These are phyloP conservation scores for Turritopsis dohrnii DNA, from an alignment of 30 jellyfish, hydroid and myxozoan species.

Conservation along the genomic window DNA sequence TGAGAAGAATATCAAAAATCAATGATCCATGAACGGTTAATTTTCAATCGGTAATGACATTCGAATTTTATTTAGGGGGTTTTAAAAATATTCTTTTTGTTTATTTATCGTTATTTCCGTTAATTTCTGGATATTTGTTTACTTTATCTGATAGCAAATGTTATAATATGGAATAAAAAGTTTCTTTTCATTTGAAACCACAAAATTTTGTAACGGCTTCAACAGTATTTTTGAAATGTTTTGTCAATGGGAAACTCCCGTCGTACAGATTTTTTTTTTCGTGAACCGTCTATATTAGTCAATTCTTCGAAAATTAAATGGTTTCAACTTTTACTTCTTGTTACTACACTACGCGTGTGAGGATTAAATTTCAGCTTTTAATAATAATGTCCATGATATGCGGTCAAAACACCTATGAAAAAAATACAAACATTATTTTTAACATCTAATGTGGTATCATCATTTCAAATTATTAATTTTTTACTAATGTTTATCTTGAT, in stretches of 20 bases:
- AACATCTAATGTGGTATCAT: not conserved
- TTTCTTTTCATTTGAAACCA: not conserved
- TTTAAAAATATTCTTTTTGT: not conserved
- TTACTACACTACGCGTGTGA: not conserved
- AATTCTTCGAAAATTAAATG: not conserved
- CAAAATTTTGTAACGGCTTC: not conserved
- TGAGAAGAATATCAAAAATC: not conserved
- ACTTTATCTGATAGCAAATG: not conserved
- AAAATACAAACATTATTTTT: not conserved
- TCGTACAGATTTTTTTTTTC: not conserved
- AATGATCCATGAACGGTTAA: not conserved
- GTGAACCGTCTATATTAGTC: not conserved
- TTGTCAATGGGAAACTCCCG: not conserved
- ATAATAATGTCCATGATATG: not conserved
- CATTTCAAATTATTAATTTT: not conserved
- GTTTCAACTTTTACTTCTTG: not conserved
- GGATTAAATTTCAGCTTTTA: not conserved
- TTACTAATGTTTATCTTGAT: not conserved
- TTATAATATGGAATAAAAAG: not conserved
- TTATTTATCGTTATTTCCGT: no score
- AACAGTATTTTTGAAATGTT: not conserved
- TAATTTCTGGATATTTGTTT: no score
- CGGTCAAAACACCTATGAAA: not conserved
- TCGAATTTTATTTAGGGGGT: not conserved
- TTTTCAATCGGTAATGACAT: not conserved